phyloP scores from a whole-genome alignment of 1,140 invertebrate genomes.

The Hyphantria cunea region DNA sequence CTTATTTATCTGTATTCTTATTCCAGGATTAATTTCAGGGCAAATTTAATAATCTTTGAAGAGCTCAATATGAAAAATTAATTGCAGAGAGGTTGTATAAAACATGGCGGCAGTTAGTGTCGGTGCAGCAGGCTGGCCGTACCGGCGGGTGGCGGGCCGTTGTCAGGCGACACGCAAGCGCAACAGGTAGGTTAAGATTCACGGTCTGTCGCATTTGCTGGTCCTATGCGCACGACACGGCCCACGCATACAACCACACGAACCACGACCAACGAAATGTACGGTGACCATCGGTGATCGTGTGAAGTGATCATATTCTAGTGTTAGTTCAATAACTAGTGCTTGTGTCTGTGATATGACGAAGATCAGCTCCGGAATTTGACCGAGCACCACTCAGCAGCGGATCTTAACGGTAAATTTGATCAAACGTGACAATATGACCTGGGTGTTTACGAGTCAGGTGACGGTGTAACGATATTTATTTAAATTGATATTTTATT shows the following conservation, averaged over 20 bases:
- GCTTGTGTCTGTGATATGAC: conserved; percentile 70
- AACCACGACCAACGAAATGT: conserved; percentile 60
- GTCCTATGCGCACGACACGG: conserved; percentile 68
- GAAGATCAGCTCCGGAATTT: conserved; percentile 52
- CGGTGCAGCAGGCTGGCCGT: conserved; percentile 66
- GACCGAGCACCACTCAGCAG: conserved; percentile 52
- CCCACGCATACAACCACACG: conserved; percentile 51
- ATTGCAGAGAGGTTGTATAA: conserved; percentile 44
- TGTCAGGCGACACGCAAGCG: conserved; percentile 74
- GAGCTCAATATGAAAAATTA: conserved; percentile 7
- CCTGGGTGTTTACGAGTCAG: conserved; percentile 70
- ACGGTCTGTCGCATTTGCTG: conserved; percentile 74
- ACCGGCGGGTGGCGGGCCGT: conserved; percentile 46
- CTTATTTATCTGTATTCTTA: not conserved
- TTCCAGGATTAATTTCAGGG: not conserved
- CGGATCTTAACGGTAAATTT: conserved; percentile 78
- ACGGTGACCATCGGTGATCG: conserved; percentile 62
- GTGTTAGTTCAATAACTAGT: conserved; percentile 54
- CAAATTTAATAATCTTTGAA: not conserved
- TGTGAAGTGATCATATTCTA: conserved; percentile 61
- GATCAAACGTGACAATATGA: conserved; percentile 55
- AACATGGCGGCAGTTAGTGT: conserved; percentile 54
- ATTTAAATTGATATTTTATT: conserved; percentile 4
- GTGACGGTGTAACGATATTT: conserved; percentile 41
- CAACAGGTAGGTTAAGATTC: conserved; percentile 78